These are phyloP conservation scores for Carabus problematicus DNA, from an alignment of 2,888 invertebrate species.

Conservation along the genomic window DNA sequence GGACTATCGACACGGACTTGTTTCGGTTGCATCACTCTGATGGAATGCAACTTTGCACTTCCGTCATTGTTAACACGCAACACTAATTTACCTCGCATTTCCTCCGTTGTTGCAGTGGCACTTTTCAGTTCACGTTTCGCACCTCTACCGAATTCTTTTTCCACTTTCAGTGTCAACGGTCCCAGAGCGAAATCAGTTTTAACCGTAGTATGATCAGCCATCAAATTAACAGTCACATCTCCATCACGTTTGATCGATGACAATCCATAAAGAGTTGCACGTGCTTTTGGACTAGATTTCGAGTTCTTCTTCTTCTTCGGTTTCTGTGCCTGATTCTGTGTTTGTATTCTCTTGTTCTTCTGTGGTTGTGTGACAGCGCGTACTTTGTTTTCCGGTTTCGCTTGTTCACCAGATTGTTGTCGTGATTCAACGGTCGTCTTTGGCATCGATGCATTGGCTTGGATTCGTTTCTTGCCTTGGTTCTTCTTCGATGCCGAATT, in stretches of 20 bases:
- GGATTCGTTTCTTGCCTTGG: slow-evolving; percentile 57
- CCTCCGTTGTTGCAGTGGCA: slow-evolving; percentile 86
- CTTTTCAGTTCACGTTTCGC: slow-evolving; percentile 83
- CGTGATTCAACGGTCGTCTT: slow-evolving; percentile 35
- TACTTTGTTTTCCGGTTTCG: slow-evolving; percentile 52
- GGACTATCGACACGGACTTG: slow-evolving; percentile 86
- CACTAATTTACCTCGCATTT: slow-evolving; percentile 83
- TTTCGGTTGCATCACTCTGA: slow-evolving; percentile 85
- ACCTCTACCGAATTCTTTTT: slow-evolving; percentile 81
- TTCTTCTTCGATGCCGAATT: slow-evolving; percentile 65
- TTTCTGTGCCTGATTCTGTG: slow-evolving; percentile 46
- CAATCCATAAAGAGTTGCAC: slow-evolving; percentile 81
- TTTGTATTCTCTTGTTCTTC: slow-evolving; percentile 51
- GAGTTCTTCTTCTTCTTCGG: slow-evolving; percentile 53
- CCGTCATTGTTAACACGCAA: slow-evolving; percentile 80
- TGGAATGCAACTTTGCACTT: slow-evolving; percentile 82
- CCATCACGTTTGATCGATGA: slow-evolving; percentile 80
- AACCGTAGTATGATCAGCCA: slow-evolving; percentile 81
- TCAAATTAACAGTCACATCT: slow-evolving; percentile 81
- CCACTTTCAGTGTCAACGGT: slow-evolving; percentile 79
- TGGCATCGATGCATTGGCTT: slow-evolving; percentile 52
- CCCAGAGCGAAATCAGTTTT: slow-evolving; percentile 83
- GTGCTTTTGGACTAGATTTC: slow-evolving; percentile 70
- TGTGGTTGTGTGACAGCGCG: slow-evolving; percentile 49
- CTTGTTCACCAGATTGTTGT: slow-evolving; percentile 43